Conservation (phyloP, 2,888 invertebrate genomes). For the Bembecia ichneumoniformis region DNA sequence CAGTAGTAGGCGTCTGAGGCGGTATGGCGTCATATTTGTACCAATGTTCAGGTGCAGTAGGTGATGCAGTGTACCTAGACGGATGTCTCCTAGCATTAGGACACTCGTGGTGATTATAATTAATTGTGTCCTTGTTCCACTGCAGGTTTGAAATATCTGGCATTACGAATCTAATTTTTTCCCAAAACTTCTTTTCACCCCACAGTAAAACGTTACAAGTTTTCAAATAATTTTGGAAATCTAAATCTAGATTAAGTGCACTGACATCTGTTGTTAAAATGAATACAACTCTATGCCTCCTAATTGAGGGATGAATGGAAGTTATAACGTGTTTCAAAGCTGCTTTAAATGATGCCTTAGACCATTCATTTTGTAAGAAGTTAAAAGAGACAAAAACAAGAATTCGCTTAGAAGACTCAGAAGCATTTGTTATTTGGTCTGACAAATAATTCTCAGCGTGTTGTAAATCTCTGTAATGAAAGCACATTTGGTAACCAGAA, state of each 20-base stretch:
- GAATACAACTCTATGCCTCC: slow-evolving; percentile 72
- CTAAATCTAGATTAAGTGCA: slow-evolving; percentile 80
- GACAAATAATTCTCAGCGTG: slow-evolving; percentile 74
- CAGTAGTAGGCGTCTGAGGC: slow-evolving; percentile 65
- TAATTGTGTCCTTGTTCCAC: slow-evolving; percentile 72
- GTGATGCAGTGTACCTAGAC: slow-evolving; percentile 80
- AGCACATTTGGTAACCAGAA: slow-evolving; percentile 74
- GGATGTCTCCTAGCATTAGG: slow-evolving; percentile 73
- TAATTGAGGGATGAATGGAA: slow-evolving; percentile 76
- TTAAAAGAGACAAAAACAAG: slow-evolving; percentile 85
- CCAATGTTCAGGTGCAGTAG: slow-evolving; percentile 80
- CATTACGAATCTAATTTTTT: slow-evolving; percentile 86
- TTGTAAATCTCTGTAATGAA: slow-evolving; percentile 77
- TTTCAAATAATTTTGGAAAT: slow-evolving; percentile 80
- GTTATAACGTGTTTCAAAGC: slow-evolving; percentile 81
- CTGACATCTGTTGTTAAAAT: slow-evolving; percentile 77
- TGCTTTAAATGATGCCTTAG: slow-evolving; percentile 83
- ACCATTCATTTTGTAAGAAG: slow-evolving; percentile 88
- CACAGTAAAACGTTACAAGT: slow-evolving; percentile 81
- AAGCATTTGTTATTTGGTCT: slow-evolving; percentile 75
- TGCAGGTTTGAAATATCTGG: slow-evolving; percentile 79
- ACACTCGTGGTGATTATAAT: slow-evolving; percentile 67
- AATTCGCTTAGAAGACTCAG: slow-evolving; percentile 78
- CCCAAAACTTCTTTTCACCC: slow-evolving; percentile 92
- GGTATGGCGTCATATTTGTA: slow-evolving; percentile 78